Conservation (phyloP, 2,113 vertebrate genomes). For the Trematomus loennbergii region DNA sequence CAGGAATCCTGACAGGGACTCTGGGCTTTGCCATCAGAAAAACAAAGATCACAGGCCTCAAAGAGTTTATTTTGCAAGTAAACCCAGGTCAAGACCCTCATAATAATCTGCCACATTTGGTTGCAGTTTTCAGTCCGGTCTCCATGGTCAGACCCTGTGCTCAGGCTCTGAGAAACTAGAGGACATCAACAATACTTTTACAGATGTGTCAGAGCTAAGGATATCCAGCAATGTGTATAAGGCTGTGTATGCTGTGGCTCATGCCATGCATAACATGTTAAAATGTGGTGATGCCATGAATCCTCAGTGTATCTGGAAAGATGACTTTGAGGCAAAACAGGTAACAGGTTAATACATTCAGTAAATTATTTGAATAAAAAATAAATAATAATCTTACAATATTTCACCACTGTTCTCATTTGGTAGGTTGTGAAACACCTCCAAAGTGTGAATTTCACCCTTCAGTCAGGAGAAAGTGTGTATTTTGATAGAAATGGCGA, state of each 20-base stretch:
- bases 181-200: slow-evolving; percentile 74
- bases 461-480: slow-evolving; percentile 76
- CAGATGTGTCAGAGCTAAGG: slow-evolving; percentile 82
- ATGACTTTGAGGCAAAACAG: slow-evolving; percentile 55
- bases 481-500: slow-evolving; percentile 82
- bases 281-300: slow-evolving; percentile 55
- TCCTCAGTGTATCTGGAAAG: slow-evolving; percentile 53
- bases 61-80: slow-evolving; percentile 78
- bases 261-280: slow-evolving; percentile 75
- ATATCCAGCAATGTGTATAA: slow-evolving; percentile 86
- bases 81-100: slow-evolving; percentile 72
- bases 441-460: slow-evolving; percentile 78
- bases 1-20: slow-evolving; percentile 75
- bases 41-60: slow-evolving; percentile 76
- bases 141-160: slow-evolving; percentile 57
- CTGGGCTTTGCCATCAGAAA: slow-evolving; percentile 81
- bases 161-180: slow-evolving; percentile 78
- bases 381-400: not conserved
- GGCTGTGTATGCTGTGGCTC: slow-evolving; percentile 81
- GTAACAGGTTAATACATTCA: slow-evolving; percentile 44
- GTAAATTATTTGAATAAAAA: not conserved
- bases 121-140: slow-evolving; percentile 62
- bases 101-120: slow-evolving; percentile 71
- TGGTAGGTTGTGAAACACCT: slow-evolving; percentile 76
- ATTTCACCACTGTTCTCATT: not conserved